Percentiles rank a stretch among this genome's conserved stretches.
These are phyloP conservation scores for Drosophila suzukii DNA, from an alignment of 1,140 invertebrate genomes.

Conservation along the genomic window DNA sequence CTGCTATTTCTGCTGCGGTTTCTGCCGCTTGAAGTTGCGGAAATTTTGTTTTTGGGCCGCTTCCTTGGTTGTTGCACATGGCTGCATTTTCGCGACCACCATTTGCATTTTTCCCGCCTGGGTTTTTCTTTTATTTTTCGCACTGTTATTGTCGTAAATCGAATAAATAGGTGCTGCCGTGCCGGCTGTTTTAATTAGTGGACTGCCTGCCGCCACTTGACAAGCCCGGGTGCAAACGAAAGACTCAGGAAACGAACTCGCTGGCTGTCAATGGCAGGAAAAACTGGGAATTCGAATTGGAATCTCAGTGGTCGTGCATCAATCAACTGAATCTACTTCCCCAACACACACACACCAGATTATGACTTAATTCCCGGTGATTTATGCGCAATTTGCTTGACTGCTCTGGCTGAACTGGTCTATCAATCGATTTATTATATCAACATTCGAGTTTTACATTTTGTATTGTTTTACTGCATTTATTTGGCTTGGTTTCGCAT, in stretches of 20 bases:
- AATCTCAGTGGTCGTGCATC: slow-evolving; percentile 55
- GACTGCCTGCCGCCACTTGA: slow-evolving; percentile 17
- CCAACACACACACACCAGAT: slow-evolving; percentile 21
- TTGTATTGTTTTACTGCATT: background rate
- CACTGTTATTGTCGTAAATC: slow-evolving; percentile 61
- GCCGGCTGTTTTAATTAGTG: slow-evolving; percentile 41
- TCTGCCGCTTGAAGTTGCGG: slow-evolving; percentile 72
- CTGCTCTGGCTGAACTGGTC: slow-evolving; percentile 11
- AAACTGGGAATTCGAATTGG: slow-evolving; percentile 23
- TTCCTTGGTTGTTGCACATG: slow-evolving; percentile 70
- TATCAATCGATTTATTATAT: slow-evolving; percentile 43
- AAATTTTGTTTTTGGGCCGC: slow-evolving; percentile 59
- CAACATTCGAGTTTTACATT: slow-evolving; percentile 29
- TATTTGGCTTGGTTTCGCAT: background rate
- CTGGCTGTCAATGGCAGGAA: slow-evolving; percentile 16
- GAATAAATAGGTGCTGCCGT: slow-evolving; percentile 47
- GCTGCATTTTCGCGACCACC: slow-evolving; percentile 64
- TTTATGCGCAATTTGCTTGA: slow-evolving; percentile 34
- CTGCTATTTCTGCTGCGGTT: slow-evolving; percentile 42
- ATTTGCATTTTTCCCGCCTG: slow-evolving; percentile 66
- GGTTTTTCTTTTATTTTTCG: slow-evolving; percentile 29
- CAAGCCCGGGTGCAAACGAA: slow-evolving; percentile 45
- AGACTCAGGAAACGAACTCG: slow-evolving; percentile 78
- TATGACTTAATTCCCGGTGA: slow-evolving; percentile 45
- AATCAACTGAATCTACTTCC: slow-evolving; percentile 67